phyloP scores from a whole-genome alignment of 1,140 invertebrate genomes.

The Psix sp. region DNA sequence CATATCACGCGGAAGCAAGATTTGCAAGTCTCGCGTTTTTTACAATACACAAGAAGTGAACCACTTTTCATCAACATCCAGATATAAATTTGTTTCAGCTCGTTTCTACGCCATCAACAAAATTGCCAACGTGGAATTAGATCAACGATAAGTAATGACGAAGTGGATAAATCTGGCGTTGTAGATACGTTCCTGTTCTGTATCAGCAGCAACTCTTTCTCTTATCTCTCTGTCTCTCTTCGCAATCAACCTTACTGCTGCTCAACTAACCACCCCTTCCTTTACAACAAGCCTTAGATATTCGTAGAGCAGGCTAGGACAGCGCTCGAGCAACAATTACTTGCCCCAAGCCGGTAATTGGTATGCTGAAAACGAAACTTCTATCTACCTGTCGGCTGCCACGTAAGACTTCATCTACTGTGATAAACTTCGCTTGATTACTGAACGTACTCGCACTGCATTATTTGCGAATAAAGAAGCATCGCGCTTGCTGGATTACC shows the following conservation, averaged over 20 bases:
- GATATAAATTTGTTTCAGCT: too few relatives aligned
- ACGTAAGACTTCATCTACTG: conserved; percentile 60
- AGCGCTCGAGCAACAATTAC: conserved; percentile 71
- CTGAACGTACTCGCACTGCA: conserved; percentile 16
- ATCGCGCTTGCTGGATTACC: too few relatives aligned
- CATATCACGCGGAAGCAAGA: too few relatives aligned
- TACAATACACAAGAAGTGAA: too few relatives aligned
- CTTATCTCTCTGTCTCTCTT: conserved; percentile 60
- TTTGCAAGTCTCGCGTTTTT: too few relatives aligned
- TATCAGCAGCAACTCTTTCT: conserved; percentile 25
- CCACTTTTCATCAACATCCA: too few relatives aligned
- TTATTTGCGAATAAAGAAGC: too few relatives aligned
- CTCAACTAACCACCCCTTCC: conserved; percentile 57
- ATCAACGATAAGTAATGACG: too few relatives aligned
- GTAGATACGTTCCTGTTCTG: conserved; percentile 53
- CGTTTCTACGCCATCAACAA: too few relatives aligned
- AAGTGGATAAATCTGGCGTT: too few relatives aligned
- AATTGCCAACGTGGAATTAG: too few relatives aligned
- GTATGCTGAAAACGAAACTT: conserved; percentile 67
- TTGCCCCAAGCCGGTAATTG: conserved; percentile 66
- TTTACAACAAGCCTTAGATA: conserved; percentile 58
- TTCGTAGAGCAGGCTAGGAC: conserved; percentile 59
- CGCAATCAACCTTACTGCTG: conserved; percentile 72
- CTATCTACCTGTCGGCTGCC: conserved; percentile 65
- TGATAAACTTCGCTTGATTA: conserved; percentile 60